Evolutionary conservation across 1,140 invertebrate species (phyloP).

Genomic region (Nomia melanderi): DNA sequence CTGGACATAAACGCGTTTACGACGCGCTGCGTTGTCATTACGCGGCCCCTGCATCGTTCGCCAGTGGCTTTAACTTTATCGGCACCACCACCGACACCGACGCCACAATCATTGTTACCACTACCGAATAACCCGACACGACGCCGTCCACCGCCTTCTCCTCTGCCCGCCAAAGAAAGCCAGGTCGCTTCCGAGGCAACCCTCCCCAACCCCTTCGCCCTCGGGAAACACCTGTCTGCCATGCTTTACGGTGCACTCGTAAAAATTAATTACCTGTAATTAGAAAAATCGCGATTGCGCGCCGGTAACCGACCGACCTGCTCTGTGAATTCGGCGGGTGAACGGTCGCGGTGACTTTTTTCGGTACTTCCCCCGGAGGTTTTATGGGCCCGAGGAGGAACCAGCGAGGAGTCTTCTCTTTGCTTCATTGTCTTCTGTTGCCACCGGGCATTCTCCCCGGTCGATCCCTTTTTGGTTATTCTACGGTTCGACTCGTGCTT

Average conservation of each 20-base stretch:
- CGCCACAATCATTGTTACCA: conserved; percentile 62
- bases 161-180: conserved; percentile 5
- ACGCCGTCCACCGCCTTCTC: conserved; percentile 23
- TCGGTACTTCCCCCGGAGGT: conserved; percentile 3
- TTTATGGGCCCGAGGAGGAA: not conserved
- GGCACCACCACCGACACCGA: conserved; percentile 68
- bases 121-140: conserved; percentile 43
- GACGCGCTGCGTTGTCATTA: conserved; percentile 81
- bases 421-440: conserved; percentile 6
- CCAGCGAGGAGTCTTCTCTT: not conserved
- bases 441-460: not conserved
- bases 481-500: not conserved
- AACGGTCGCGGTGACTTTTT: conserved; percentile 17
- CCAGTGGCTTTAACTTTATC: conserved; percentile 80
- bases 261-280: conserved; percentile 75
- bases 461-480: not conserved
- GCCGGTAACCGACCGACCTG: not conserved
- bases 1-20: conserved; percentile 81
- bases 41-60: conserved; percentile 77
- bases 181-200: conserved; percentile 7
- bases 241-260: conserved; percentile 69
- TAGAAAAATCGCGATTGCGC: conserved; percentile 65
- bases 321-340: not conserved
- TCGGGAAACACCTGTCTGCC: conserved; percentile 70
- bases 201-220: not conserved